Evolutionary conservation across 2,888 invertebrate genomes (phyloP), one percentile per base, ranked within the genome.

Genomic region (Eremobia ochroleuca): DNA sequence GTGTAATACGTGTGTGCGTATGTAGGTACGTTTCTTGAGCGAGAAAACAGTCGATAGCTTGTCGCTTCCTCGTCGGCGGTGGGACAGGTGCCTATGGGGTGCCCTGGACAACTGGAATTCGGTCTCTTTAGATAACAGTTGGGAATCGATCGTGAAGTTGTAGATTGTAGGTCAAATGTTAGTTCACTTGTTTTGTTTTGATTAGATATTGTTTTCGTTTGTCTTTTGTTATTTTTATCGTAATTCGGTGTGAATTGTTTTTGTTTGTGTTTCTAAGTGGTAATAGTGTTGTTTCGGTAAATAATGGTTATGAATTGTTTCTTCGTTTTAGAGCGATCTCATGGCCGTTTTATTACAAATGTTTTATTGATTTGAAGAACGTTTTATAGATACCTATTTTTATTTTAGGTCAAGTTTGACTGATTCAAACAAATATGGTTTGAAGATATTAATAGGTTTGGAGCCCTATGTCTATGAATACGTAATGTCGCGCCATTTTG

Each of bases 101-200:
- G 18, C n/a, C 34, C 9, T 59, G 49, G 61, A 58, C 75, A 70
- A 67, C 73, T 62, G 55, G 65, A 76, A 83, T 73, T 82, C 52
- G 67, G 88, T 87, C 81, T 76, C 76, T 77, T 80, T 59, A 67
- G 85, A 83, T 77, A 87, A 83, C 77, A 76, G 73, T 72, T 58
- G 37, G 61, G 21, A 66, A 89, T 88, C 86, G 82, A 88, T 88
- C 81, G 77, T 59, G 61, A 81, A 87, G 62, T 81, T 76, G 59
- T 77, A 62, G 79, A 80, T 88, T 76, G 62, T 80, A 73, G 83
- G 89, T 88, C 85, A 88, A 73, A 71, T 73, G 70, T 61, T 83
- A 70, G 37, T 77, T 77, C 28, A 61, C 66, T 66, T 83, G 65
- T 70, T 77, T 80, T 83, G 68, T 79, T 81, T 76, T 74, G 59